phyloP scores from a whole-genome alignment of 2,888 invertebrate genomes.

The Philereme vetulata region DNA sequence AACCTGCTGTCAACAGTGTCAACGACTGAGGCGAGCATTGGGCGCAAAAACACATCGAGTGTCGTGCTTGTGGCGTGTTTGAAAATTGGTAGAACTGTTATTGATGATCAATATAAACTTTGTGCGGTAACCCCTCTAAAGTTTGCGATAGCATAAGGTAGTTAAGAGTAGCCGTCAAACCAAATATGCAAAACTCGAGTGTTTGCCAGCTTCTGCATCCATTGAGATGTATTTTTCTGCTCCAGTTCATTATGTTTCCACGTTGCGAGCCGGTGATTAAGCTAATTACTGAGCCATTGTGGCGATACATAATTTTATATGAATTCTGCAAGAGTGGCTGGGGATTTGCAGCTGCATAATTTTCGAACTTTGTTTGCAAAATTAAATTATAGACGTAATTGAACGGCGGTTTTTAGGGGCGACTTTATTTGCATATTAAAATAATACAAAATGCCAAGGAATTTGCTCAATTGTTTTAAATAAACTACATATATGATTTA shows the following conservation, averaged over 20 bases:
- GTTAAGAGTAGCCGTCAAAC: slow-evolving; percentile 3
- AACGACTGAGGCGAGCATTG: too few relatives aligned
- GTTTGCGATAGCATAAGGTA: too few relatives aligned
- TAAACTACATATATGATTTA: too few relatives aligned
- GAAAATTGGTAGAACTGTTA: too few relatives aligned
- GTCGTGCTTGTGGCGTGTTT: too few relatives aligned
- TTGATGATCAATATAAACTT: too few relatives aligned
- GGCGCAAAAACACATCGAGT: too few relatives aligned
- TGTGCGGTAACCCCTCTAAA: too few relatives aligned
- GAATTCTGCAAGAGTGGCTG: slow-evolving; percentile 29
- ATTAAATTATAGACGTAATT: slow-evolving; percentile 25
- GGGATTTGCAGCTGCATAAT: slow-evolving; percentile 37
- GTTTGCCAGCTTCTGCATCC: slow-evolving; percentile 27
- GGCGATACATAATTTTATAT: slow-evolving; percentile 34
- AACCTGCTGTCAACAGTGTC: too few relatives aligned
- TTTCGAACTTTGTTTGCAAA: slow-evolving; percentile 30
- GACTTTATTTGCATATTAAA: slow-evolving; percentile 6
- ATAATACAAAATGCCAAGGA: background rate
- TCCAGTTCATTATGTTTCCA: slow-evolving; percentile 35
- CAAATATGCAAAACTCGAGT: slow-evolving; percentile 14
- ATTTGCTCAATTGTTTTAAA: too few relatives aligned
- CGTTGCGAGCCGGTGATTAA: slow-evolving; percentile 38
- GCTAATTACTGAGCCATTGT: slow-evolving; percentile 41
- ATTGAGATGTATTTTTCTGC: slow-evolving; percentile 35
- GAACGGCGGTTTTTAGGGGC: slow-evolving; percentile 10